Evolutionary conservation across 2,888 invertebrate species (phyloP).

Genomic region (Drosophila rellima): DNA sequence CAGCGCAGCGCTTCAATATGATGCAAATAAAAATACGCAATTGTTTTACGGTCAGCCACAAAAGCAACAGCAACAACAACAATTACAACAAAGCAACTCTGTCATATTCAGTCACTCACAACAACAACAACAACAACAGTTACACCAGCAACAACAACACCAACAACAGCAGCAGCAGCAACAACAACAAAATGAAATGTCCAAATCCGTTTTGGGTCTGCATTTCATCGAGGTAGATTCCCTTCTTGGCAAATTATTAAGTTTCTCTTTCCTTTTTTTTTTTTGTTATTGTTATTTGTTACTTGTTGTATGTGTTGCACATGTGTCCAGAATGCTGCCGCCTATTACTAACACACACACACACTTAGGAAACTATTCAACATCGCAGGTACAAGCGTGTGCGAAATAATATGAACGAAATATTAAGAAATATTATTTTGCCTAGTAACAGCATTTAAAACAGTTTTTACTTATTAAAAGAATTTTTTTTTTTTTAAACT

Average conservation of each 20-base stretch:
- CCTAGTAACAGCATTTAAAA: too few species aligned
- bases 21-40: constrained; percentile 78
- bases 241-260: constrained; percentile 20
- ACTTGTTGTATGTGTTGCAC: constrained; percentile 37
- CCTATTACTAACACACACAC: constrained; percentile 24
- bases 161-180: constrained; percentile 57
- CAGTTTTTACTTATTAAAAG: too few species aligned
- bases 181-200: constrained; percentile 84
- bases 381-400: neutral
- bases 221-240: constrained; percentile 85
- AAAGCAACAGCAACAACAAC: constrained; percentile 46
- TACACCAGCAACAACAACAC: constrained; percentile 51
- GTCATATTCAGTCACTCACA: constrained; percentile 81
- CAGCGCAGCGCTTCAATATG: constrained; percentile 65
- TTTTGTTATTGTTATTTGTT: constrained; percentile 27
- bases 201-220: constrained; percentile 83
- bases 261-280: neutral
- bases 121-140: constrained; percentile 59
- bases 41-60: constrained; percentile 76
- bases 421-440: too few species aligned
- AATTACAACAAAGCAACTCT: constrained; percentile 81
- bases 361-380: constrained; percentile 3
- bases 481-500: too few species aligned
- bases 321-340: constrained; percentile 33
- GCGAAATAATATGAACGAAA: neutral